These are phyloP conservation scores for Urocyon cinereoargenteus DNA, from an alignment of 2,797 vertebrate species.

Conservation along the genomic window DNA sequence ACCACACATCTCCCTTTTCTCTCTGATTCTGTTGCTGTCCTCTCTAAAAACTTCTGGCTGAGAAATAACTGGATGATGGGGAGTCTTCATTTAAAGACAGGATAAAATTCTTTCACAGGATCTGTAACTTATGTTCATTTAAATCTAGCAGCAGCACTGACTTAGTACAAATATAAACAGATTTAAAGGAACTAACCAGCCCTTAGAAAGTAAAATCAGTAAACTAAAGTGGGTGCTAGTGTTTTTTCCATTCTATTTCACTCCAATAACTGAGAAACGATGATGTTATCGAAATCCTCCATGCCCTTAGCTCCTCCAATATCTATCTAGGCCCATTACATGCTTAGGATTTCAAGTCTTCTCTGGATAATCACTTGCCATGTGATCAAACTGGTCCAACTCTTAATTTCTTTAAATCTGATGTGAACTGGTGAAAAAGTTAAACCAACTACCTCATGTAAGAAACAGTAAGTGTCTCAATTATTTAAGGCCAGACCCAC, in stretches of 20 bases:
- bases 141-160: neutral
- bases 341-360: conserved; percentile 39
- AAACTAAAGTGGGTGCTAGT: neutral
- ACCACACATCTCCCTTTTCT: neutral
- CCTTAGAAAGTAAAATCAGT: conserved; percentile 28
- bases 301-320: neutral
- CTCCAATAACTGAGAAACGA: neutral
- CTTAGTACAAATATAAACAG: neutral
- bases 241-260: neutral
- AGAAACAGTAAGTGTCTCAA: neutral
- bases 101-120: conserved; percentile 20
- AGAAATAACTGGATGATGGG: neutral
- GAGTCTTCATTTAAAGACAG: neutral
- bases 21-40: neutral
- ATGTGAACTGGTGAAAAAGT: neutral
- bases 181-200: neutral
- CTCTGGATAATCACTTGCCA: neutral
- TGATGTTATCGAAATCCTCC: neutral
- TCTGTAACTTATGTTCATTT: neutral
- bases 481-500: conserved; percentile 7
- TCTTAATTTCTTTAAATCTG: neutral
- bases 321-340: neutral
- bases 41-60: neutral
- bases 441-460: conserved; percentile 33
- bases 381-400: neutral